Evolutionary conservation across 2,797 vertebrate species (phyloP), one percentile per base, ranked within the genome.

Genomic region (Trachops cirrhosus): DNA sequence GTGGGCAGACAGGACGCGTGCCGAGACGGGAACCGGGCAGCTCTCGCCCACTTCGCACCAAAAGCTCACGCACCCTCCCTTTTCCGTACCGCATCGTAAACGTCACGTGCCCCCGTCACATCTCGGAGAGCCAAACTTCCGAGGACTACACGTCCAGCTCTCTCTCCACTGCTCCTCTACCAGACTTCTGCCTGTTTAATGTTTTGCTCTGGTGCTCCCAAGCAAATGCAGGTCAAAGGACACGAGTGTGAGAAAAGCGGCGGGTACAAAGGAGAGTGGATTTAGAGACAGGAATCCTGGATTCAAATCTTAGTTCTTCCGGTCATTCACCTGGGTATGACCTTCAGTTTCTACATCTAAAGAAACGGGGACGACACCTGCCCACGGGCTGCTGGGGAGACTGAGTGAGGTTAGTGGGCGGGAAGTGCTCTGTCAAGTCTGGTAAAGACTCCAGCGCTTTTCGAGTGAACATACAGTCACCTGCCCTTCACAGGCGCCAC

Each of bases 261-360:
- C 21, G 62, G 44, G 64, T 48, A 57, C n/a, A n/a, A 77, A 54
- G 24, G 16, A 50, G 15, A 32, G 4, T 39, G 26, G 34, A 32
- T 50, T 92, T 59, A 85, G n/a, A 82, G 24, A 34, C 2, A 7
- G 34, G 46, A 80, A 50, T 32, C 41, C 22, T 39, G 15, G 37
- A 54, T n/a, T 88, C 73, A 71, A 70, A 59, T 62, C 71, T 79
- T 32, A 74, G 37, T 57, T 97, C 73, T 75, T 67, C 34, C 19
- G 32, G 29, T 75, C 68, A 46, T n/a, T 73, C 78, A 79, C 6
- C 26, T 18, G 19, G 48, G 44, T 41, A 22, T 77, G 32, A 54
- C 77, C 37, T 71, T 88, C 32, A 11, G 12, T 75, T 90, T 94
- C 67, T 54, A 4, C 16, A 57, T 73, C n/a, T 89, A 41, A 87